Evolutionary conservation across 2,797 vertebrate genomes (phyloP).

Genomic region (Rhinophrynus dorsalis): DNA sequence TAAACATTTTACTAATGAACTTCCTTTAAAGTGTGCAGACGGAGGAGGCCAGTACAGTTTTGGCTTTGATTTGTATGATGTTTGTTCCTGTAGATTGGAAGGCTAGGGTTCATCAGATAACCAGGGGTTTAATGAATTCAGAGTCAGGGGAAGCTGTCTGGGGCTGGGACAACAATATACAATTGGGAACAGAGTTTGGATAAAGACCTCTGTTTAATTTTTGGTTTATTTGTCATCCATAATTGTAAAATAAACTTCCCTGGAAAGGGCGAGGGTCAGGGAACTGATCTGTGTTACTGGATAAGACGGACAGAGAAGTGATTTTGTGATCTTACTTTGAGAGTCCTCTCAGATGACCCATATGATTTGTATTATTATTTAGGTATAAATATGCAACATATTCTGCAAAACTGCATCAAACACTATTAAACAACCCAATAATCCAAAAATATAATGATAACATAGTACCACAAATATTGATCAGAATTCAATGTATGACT

Average conservation of each 20-base stretch:
- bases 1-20: background rate
- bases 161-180: slow-evolving; percentile 1
- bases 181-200: slow-evolving; percentile 16
- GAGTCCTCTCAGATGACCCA: too few relatives aligned
- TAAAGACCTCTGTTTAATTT: slow-evolving; percentile 2
- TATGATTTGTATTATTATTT: too few relatives aligned
- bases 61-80: slow-evolving; percentile 18
- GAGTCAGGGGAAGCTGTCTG: background rate
- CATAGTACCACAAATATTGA: too few relatives aligned
- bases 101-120: slow-evolving; percentile 18
- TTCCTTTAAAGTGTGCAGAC: slow-evolving; percentile 6
- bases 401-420: too few relatives aligned
- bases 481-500: too few relatives aligned
- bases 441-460: too few relatives aligned
- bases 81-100: slow-evolving; percentile 20
- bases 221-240: slow-evolving; percentile 37
- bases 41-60: too few relatives aligned
- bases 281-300: background rate
- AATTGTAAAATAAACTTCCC: slow-evolving; percentile 42
- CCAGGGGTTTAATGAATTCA: slow-evolving; percentile 3
- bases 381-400: too few relatives aligned
- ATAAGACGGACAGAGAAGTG: slow-evolving; percentile 20
- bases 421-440: too few relatives aligned
- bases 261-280: slow-evolving; percentile 14
- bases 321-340: too few relatives aligned